Evolutionary conservation across 2,797 vertebrate genomes (phyloP), one percentile per base, ranked within the genome.

Genomic region (Sylvilagus floridanus): DNA sequence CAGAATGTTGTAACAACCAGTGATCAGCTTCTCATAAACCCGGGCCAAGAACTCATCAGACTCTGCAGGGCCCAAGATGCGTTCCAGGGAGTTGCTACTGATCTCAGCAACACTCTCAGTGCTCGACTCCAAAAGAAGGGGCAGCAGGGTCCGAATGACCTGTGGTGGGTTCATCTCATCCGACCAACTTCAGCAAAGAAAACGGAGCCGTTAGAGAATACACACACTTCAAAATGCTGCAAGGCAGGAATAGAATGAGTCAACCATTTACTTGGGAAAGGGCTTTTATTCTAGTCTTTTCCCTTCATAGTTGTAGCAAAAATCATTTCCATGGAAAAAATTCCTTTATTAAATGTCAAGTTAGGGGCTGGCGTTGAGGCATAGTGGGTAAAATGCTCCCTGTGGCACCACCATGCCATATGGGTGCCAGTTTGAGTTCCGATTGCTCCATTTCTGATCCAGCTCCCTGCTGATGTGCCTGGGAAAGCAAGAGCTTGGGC

Each of bases 101-200:
- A 99, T 99, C 97, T 99, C 99, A 2, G 99, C 99, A 73, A 99
- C 99, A 0, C 99, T 99, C 97, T 99, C 99, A 0, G 99, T 99
- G 98, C 99, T 99, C 88, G 98, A 99, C 98, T 99, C 99, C 98
- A 99, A 94, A 37, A 99, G 98, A 77, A 99, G 99, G 1, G 99
- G 99, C 60, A 99, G 97, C 73, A 99, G 97, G 0, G 99, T 98
- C 81, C 98, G 98, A 90, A 99, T 99, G 89, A 99, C 99, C 97
- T 99, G 99, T 0, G 99, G 98, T 0, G 99, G 99, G 95, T 99
- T 99, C 97, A 99, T 98, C 96, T 99, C 99, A 97, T 99, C 99
- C 0, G 99, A 98, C 99, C 99, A 99, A 89, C 99, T 99, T 94
- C 79, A 96, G 89, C 62, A 96, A 94, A 96, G 79, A 83, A 95